A percentile compares a stretch with the other conserved stretches of the same genome.
Evolutionary conservation across 2,113 vertebrate species (phyloP).

Genomic region (Microcebus lehilahytsara): DNA sequence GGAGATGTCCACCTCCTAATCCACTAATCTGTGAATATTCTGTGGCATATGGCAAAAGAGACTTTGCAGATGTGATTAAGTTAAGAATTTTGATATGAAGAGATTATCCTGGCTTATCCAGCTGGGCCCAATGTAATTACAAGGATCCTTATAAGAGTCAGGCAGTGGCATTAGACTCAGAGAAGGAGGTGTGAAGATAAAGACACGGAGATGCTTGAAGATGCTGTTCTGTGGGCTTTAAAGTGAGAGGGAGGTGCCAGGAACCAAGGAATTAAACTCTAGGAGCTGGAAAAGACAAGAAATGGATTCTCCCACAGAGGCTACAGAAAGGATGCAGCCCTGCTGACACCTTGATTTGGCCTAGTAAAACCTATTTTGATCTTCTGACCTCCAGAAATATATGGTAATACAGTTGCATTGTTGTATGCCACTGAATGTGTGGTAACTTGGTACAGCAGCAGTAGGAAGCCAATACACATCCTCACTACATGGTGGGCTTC

Average conservation of each 20-base stretch:
- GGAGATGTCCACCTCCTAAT: not conserved
- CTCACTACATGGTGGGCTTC: not conserved
- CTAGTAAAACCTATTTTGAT: not conserved
- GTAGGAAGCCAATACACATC: not conserved
- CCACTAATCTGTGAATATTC: not conserved
- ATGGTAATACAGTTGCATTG: not conserved
- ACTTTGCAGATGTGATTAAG: not conserved
- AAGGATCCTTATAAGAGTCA: not conserved
- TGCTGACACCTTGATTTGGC: not conserved
- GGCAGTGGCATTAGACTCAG: not conserved
- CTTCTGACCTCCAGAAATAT: not conserved
- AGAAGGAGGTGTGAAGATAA: not conserved
- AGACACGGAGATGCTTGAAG: not conserved
- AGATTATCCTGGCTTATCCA: not conserved
- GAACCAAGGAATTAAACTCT: not conserved
- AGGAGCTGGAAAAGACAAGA: not conserved
- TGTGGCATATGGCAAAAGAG: not conserved
- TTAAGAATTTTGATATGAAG: not conserved
- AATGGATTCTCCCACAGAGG: accelerated
- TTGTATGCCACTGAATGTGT: not conserved
- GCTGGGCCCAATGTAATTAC: not conserved
- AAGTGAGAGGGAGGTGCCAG: not conserved
- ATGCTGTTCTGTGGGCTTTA: not conserved
- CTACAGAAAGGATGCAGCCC: not conserved
- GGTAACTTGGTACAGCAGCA: not conserved